Conservation (phyloP, 2,888 invertebrate genomes). For the Xestoiulus laeticollis region DNA sequence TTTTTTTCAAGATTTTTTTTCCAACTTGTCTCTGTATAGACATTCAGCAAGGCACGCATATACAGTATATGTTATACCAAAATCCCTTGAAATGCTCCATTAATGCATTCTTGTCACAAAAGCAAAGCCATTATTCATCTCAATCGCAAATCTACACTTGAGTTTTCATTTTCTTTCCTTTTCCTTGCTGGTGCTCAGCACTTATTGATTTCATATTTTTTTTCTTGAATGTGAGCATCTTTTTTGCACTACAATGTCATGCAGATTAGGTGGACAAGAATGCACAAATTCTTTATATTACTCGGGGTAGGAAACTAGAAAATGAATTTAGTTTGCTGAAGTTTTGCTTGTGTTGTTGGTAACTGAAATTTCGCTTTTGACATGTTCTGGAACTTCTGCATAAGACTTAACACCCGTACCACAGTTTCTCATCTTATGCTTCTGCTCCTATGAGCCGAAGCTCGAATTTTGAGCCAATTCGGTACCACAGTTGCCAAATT, state of each 20-base stretch:
- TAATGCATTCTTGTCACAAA: constrained; percentile 29
- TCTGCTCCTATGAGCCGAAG: too few relatives aligned
- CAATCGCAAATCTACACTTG: constrained; percentile 8
- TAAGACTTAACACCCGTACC: too few relatives aligned
- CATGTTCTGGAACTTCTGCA: too few relatives aligned
- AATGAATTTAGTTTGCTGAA: background rate
- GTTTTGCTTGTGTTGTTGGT: too few relatives aligned
- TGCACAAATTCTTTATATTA: background rate
- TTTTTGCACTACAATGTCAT: background rate
- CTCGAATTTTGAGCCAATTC: too few relatives aligned
- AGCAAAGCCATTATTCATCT: constrained; percentile 29
- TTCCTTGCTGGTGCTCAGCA: background rate
- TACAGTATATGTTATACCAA: background rate
- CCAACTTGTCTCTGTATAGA: background rate
- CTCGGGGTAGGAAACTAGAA: background rate
- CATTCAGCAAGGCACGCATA: background rate
- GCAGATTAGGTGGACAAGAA: background rate
- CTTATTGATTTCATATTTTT: constrained; percentile 30
- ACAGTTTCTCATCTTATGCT: too few relatives aligned
- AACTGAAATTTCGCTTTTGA: too few relatives aligned
- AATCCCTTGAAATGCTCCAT: background rate
- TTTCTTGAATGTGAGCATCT: background rate
- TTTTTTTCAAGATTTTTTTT: background rate
- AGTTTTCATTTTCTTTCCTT: background rate
- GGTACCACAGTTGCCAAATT: too few relatives aligned